phyloP scores from a whole-genome alignment of 92 coral and sea anemone species.

The Porites cylindrica region DNA sequence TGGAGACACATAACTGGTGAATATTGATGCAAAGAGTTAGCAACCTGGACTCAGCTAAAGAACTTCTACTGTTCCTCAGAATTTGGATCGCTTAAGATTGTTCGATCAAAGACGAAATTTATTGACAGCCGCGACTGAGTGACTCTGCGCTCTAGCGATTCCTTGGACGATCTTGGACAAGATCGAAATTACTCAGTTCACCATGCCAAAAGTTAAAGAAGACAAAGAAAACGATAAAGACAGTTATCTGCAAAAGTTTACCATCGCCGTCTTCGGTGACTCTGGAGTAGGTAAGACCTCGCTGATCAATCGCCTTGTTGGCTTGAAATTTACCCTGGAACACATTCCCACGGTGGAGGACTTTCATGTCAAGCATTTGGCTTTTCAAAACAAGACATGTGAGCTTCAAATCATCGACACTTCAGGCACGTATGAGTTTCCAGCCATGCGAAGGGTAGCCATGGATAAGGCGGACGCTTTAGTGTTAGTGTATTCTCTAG shows the following conservation, averaged over 20 bases:
- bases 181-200: background rate
- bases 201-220: constrained; percentile 38
- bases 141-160: too few species aligned
- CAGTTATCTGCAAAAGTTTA: constrained; percentile 68
- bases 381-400: constrained; percentile 76
- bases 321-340: constrained; percentile 63
- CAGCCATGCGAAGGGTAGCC: constrained; percentile 93
- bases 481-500: constrained; percentile 83
- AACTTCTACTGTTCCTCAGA: too few species aligned
- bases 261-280: constrained; percentile 92
- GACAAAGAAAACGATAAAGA: constrained; percentile 15
- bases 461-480: constrained; percentile 90
- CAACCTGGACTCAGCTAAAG: too few species aligned
- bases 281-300: constrained; percentile 92
- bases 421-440: constrained; percentile 93
- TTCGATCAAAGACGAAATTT: too few species aligned
- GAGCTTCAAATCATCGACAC: constrained; percentile 92
- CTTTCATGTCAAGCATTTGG: constrained; percentile 82
- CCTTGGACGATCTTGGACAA: too few species aligned
- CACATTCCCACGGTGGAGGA: constrained; percentile 92
- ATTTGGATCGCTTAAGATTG: too few species aligned
- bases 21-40: too few species aligned
- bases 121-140: too few species aligned
- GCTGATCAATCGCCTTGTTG: constrained; percentile 83
- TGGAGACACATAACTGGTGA: too few species aligned